A percentile compares a stretch with the other conserved stretches of the same genome.
Conservation (phyloP, 2,888 invertebrate genomes). For the Drosophila neoperkinsi region DNA sequence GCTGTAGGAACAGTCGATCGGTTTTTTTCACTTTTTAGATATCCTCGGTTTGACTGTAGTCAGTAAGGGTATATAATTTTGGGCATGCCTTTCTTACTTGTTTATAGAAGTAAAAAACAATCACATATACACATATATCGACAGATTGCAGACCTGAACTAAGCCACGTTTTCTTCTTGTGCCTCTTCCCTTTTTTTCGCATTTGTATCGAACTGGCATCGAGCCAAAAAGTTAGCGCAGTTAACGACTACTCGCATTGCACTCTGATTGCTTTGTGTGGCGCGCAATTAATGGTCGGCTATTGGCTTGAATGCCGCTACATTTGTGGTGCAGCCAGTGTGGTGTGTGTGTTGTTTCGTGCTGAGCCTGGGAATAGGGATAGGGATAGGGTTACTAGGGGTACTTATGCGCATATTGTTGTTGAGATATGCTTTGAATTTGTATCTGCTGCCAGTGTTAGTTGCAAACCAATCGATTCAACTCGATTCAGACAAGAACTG, state of each 20-base stretch:
- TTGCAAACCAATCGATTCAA: neutral
- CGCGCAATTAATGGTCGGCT: conserved; percentile 68
- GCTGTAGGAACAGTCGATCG: neutral
- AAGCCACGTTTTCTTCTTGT: neutral
- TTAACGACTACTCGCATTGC: conserved; percentile 44
- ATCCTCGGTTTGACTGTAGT: neutral
- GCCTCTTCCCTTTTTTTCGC: neutral
- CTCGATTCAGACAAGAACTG: neutral
- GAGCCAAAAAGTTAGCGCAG: conserved; percentile 34
- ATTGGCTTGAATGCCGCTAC: conserved; percentile 30
- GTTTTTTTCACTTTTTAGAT: neutral
- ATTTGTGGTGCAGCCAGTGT: conserved; percentile 2
- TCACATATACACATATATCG: conserved; percentile 23
- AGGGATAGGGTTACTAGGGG: neutral
- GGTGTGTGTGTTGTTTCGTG: neutral
- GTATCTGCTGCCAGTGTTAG: conserved; percentile 29
- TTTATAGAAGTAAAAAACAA: neutral
- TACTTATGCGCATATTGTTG: neutral
- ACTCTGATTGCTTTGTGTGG: conserved; percentile 75
- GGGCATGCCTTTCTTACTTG: neutral
- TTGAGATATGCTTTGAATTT: conserved; percentile 35
- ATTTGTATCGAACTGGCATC: conserved; percentile 27
- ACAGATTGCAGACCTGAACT: conserved; percentile 19
- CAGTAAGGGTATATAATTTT: neutral
- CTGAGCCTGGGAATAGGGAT: neutral